phyloP scores from a whole-genome alignment of 2,888 invertebrate genomes.

The Teinopalpus imperialis region DNA sequence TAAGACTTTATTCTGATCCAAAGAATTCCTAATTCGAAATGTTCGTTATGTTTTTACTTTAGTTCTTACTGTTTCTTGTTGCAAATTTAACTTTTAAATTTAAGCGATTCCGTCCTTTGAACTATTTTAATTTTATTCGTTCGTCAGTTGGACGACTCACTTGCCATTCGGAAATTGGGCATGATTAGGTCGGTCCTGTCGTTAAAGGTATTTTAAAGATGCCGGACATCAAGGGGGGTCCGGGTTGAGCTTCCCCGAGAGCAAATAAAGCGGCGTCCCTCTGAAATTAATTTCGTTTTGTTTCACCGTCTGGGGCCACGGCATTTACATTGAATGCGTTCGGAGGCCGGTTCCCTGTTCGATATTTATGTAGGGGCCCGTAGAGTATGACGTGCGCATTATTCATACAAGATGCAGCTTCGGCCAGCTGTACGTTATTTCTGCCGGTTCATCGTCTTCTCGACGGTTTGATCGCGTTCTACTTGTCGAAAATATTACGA shows the following conservation, averaged over 20 bases:
- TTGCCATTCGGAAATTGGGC: slow-evolving; percentile 62
- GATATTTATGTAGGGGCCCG: slow-evolving; percentile 78
- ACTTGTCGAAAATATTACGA: slow-evolving; percentile 25
- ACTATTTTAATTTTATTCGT: slow-evolving; percentile 45
- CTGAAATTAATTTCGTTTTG: slow-evolving; percentile 81
- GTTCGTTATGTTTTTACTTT: slow-evolving; percentile 33
- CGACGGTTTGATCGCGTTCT: slow-evolving; percentile 37
- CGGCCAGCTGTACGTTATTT: slow-evolving; percentile 73
- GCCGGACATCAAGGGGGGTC: slow-evolving; percentile 73
- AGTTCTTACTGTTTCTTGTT: slow-evolving; percentile 10
- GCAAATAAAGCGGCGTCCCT: slow-evolving; percentile 74
- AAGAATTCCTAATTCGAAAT: slow-evolving; percentile 42
- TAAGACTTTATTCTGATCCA: slow-evolving; percentile 44
- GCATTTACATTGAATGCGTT: slow-evolving; percentile 81
- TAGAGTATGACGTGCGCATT: slow-evolving; percentile 75
- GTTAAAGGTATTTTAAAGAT: slow-evolving; percentile 61
- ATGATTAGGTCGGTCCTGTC: slow-evolving; percentile 55
- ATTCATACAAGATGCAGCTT: slow-evolving; percentile 73
- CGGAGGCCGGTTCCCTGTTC: slow-evolving; percentile 71
- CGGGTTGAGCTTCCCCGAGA: slow-evolving; percentile 57
- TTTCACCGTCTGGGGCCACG: slow-evolving; percentile 74
- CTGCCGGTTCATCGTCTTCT: slow-evolving; percentile 71
- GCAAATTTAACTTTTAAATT: slow-evolving; percentile 42
- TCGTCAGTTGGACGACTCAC: slow-evolving; percentile 57
- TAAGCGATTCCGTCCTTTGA: slow-evolving; percentile 36